These are phyloP conservation scores for Ladona fulva DNA, from an alignment of 1,140 invertebrate genomes.

Conservation along the genomic window DNA sequence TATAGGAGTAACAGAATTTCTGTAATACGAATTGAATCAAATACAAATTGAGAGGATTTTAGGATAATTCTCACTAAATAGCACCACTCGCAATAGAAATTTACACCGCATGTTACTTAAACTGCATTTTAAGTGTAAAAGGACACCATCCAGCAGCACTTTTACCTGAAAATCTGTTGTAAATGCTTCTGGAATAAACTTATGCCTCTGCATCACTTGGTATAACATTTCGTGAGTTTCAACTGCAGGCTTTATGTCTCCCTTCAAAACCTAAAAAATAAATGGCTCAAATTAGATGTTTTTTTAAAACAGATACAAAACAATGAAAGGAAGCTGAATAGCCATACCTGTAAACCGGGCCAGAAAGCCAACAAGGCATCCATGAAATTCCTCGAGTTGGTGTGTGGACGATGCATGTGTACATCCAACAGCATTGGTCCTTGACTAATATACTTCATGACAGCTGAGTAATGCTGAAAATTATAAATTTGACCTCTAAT, in stretches of 20 bases:
- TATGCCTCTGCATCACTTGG: constrained; percentile 93
- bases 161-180: constrained; percentile 82
- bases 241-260: constrained; percentile 91
- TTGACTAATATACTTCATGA: constrained; percentile 96
- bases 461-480: constrained; percentile 80
- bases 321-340: constrained; percentile 3
- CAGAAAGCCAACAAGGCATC: constrained; percentile 95
- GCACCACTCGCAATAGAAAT: no score
- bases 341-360: constrained; percentile 85
- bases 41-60: no score
- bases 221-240: constrained; percentile 96
- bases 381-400: constrained; percentile 95
- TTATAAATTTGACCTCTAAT: constrained; percentile 12
- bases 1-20: no score
- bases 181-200: constrained; percentile 96
- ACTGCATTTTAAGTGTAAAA: no score
- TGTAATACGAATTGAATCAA: no score
- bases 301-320: constrained; percentile 17
- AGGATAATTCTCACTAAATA: no score
- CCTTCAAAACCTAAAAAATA: constrained; percentile 59
- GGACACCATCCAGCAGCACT: no score
- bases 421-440: constrained; percentile 93
- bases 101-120: no score
- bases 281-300: constrained; percentile 15
- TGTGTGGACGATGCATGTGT: constrained; percentile 95